Percentiles rank a stretch among this genome's conserved stretches.
phyloP scores from a whole-genome alignment of 2,113 vertebrate genomes.

The Oenanthe melanoleuca region DNA sequence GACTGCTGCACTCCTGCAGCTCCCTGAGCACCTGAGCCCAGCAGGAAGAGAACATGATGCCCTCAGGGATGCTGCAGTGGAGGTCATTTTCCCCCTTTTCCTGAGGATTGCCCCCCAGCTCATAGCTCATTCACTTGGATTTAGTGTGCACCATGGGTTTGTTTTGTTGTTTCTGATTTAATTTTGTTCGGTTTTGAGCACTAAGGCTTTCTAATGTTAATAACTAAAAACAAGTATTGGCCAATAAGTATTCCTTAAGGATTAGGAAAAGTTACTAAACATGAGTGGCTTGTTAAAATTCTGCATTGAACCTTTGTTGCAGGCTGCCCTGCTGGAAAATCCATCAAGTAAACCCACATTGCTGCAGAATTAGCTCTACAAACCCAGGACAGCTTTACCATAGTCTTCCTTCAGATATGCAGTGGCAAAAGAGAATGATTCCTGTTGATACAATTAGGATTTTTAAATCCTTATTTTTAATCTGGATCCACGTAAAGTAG shows the following conservation, averaged over 20 bases:
- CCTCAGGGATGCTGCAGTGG: neutral
- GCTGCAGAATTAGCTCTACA: neutral
- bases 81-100: rapidly evolving
- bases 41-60: neutral
- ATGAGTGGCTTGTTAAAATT: neutral
- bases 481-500: neutral
- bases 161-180: neutral
- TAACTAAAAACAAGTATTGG: neutral
- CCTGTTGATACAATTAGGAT: neutral
- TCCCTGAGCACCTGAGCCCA: rapidly evolving
- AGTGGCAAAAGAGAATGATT: neutral
- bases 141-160: neutral
- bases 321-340: neutral
- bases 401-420: neutral
- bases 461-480: slow-evolving; percentile 20
- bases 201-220: neutral
- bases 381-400: neutral
- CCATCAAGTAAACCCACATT: neutral
- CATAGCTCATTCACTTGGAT: rapidly evolving
- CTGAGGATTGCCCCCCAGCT: neutral
- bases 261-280: neutral
- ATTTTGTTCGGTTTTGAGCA: neutral
- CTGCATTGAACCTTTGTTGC: neutral
- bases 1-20: neutral
- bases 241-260: slow-evolving; percentile 2